These are phyloP conservation scores for Erpornis zantholeuca DNA, from an alignment of 2,113 vertebrate genomes.

Conservation along the genomic window DNA sequence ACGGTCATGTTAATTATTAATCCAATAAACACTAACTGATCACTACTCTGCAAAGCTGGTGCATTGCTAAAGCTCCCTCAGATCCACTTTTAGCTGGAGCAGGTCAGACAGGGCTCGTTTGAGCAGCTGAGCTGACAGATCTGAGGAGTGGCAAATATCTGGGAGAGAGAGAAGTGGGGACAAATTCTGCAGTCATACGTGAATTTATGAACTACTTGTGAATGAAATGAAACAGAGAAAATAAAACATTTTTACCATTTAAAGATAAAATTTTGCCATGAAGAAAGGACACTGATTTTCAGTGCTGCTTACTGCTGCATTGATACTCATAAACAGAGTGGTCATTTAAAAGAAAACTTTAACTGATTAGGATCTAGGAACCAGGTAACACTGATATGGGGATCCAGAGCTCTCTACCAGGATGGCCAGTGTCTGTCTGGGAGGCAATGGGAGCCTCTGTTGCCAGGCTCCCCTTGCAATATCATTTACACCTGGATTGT, in stretches of 20 bases:
- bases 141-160: background rate
- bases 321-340: background rate
- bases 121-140: background rate
- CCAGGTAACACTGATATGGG: background rate
- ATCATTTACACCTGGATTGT: background rate
- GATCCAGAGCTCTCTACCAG: background rate
- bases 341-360: background rate
- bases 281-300: background rate
- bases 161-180: background rate
- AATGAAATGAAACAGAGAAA: background rate
- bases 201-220: background rate
- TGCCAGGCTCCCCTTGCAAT: background rate
- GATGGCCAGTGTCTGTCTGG: background rate
- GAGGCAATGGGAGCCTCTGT: background rate
- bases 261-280: background rate
- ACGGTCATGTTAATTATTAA: background rate
- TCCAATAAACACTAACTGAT: background rate
- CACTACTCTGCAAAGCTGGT: background rate
- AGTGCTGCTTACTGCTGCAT: background rate
- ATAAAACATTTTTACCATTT: background rate
- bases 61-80: background rate
- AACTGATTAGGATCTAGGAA: background rate
- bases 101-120: background rate
- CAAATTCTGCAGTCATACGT: background rate
- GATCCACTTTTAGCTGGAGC: background rate